Evolutionary conservation across 2,888 invertebrate species (phyloP), one percentile per base, ranked within the genome.

Genomic region (Pinctada fucata): DNA sequence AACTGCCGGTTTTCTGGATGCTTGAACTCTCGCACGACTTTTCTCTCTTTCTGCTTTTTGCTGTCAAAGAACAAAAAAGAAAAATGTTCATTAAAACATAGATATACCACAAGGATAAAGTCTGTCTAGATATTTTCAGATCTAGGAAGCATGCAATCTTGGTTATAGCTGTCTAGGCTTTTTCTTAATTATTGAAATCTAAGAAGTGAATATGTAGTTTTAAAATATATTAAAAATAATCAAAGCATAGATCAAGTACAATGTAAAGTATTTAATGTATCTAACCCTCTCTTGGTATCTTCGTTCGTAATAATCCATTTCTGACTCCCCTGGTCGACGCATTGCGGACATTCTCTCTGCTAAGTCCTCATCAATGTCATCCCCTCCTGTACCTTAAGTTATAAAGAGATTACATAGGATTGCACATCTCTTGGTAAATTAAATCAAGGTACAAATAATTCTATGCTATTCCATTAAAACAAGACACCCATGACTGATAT

Each of bases 281-380:
- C 84, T 79, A 75, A 91, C 91, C 82, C 91, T 85, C 80, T 92
- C 92, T 80, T 92, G 91, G 76, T 92, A 92, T 75, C 92, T 78
- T 48, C 93, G 79, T 79, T 93, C 92, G 86, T 89, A 93, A 79
- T 86, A 93, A 77, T 92, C 92, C 90, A 93, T 89, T 68, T 93
- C 93, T 3, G 89, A 83, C 81, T 93, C 93, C 0, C 90, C 92
- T 0, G 90, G 91, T 68, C 85, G 81, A 50, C 89, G 86, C 87
- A 90, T 88, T 67, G 90, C 89, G 0, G 91, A 91, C 87, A 91
- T 88, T 69, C 88, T 83, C 81, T 89, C 91, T n/a, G 89, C 88
- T 48, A 90, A 81, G 78, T 91, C 91, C 51, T 86, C 90, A 80
- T 91, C 89, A 2, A 89, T 78, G 5, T 80, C 81, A 50, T 49